Evolutionary conservation across 2,113 vertebrate genomes (phyloP), one percentile per base, ranked within the genome.

Genomic region (Synchiropus splendidus): DNA sequence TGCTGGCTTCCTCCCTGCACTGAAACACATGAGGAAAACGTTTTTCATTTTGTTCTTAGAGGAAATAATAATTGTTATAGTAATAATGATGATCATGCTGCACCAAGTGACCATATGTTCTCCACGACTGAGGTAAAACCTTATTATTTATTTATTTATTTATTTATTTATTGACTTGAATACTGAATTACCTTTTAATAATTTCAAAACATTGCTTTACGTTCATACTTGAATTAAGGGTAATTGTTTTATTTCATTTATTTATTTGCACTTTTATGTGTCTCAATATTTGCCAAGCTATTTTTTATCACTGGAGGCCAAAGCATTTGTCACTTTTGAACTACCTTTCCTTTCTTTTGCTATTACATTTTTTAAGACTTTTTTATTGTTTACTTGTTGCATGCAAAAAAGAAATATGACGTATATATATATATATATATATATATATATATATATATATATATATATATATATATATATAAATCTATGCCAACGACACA

Each of bases 401-500:
- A 88, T 89, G 87, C 80, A 84, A 84, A 82, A 83, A 74, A 70
- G 61, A 64, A 27, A 27, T 5, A 27, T 27, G 21, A 27, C 8
- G 21, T n/a, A 27, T 27, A 27, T 5, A 5, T 15, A 37, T 67
- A 45, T 46, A 71, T 83, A 87, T 85, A 87, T 88, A 89, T 72
- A 78, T 86, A 86, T 80, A 80, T 87, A 86, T n/a, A n/a, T n/a
- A n/a, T n/a, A n/a, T n/a, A n/a, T n/a, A n/a, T n/a, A n/a, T n/a
- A n/a, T n/a, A n/a, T n/a, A n/a, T n/a, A n/a, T n/a, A n/a, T n/a
- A 27, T 27, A 27, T 5, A 5, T 15, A 37, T 67, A 45, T 46
- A 71, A 83, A 87, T 85, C 89, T 89, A 89, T 89, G 89, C 87
- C 88, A 89, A 84, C 87, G 74, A 85, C 85, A 83, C 76, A 74